These are phyloP conservation scores for Morpho achilles DNA, from an alignment of 2,888 invertebrate genomes.

Conservation along the genomic window DNA sequence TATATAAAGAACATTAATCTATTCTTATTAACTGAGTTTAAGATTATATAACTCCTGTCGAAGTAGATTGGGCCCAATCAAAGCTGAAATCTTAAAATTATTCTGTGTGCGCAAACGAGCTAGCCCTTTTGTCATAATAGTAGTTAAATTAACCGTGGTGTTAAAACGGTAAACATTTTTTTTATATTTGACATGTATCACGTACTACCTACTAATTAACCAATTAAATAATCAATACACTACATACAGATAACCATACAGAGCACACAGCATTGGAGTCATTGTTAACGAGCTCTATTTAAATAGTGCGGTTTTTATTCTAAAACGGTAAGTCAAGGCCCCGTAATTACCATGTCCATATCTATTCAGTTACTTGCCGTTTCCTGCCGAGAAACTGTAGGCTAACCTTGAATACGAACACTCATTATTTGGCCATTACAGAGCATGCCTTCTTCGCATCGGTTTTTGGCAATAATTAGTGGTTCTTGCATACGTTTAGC, in stretches of 20 bases:
- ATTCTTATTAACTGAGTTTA: too few relatives aligned
- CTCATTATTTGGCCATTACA: conserved; percentile 69
- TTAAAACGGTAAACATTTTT: neutral
- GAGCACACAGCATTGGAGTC: conserved; percentile 31
- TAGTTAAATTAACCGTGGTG: too few relatives aligned
- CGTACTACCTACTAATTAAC: neutral
- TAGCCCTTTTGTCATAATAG: too few relatives aligned
- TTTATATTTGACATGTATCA: neutral
- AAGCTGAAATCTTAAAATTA: too few relatives aligned
- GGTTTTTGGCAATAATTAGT: conserved; percentile 53
- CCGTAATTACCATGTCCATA: conserved; percentile 69
- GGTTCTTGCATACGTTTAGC: conserved; percentile 30
- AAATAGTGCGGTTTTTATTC: conserved; percentile 65
- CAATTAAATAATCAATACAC: conserved; percentile 2
- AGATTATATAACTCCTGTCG: too few relatives aligned
- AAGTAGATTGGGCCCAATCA: too few relatives aligned
- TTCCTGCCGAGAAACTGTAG: conserved; percentile 67
- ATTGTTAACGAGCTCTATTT: conserved; percentile 47
- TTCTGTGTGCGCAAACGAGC: too few relatives aligned
- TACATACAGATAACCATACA: conserved; percentile 3
- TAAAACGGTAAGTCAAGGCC: conserved; percentile 76
- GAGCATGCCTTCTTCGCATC: conserved; percentile 59
- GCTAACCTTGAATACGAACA: conserved; percentile 64
- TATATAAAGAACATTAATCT: too few relatives aligned
- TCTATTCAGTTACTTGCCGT: conserved; percentile 67